These are phyloP conservation scores for Dryocosmus kuriphilus DNA, from an alignment of 2,888 invertebrate genomes.

Conservation along the genomic window DNA sequence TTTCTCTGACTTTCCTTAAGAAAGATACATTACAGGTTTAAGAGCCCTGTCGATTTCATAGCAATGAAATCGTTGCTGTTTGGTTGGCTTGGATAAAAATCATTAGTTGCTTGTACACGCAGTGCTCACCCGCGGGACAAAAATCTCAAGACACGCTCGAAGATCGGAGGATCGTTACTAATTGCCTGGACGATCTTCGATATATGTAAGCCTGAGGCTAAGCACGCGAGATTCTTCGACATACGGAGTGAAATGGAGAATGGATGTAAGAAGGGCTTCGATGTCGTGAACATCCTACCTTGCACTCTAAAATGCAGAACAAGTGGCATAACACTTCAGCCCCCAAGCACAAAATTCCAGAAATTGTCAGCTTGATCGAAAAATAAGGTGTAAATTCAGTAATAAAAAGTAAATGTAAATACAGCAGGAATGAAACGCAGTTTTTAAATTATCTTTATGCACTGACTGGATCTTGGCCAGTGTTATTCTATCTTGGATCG, in stretches of 20 bases:
- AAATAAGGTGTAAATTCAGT: background rate
- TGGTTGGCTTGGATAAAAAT: slow-evolving; percentile 13
- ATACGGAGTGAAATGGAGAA: slow-evolving; percentile 67
- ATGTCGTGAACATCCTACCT: slow-evolving; percentile 49
- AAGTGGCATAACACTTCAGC: slow-evolving; percentile 51
- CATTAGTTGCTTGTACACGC: slow-evolving; percentile 20
- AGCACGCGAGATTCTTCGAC: slow-evolving; percentile 53
- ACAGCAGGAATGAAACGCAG: too few species aligned
- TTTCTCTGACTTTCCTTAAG: background rate
- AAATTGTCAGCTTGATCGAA: slow-evolving; percentile 46
- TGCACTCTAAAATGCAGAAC: slow-evolving; percentile 49
- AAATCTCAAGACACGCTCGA: slow-evolving; percentile 14
- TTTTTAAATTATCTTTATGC: too few species aligned
- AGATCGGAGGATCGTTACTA: slow-evolving; percentile 58
- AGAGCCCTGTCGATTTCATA: slow-evolving; percentile 30
- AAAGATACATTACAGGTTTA: background rate
- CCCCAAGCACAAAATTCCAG: slow-evolving; percentile 54
- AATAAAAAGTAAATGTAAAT: background rate
- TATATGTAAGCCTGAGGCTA: slow-evolving; percentile 51
- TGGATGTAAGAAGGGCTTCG: slow-evolving; percentile 60
- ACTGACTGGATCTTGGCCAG: too few species aligned
- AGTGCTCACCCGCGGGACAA: slow-evolving; percentile 20
- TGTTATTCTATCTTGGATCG: too few species aligned
- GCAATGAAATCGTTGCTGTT: slow-evolving; percentile 27
- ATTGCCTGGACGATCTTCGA: slow-evolving; percentile 56